Evolutionary conservation across 1,140 invertebrate species (phyloP).

Genomic region (Ylistrum balloti): DNA sequence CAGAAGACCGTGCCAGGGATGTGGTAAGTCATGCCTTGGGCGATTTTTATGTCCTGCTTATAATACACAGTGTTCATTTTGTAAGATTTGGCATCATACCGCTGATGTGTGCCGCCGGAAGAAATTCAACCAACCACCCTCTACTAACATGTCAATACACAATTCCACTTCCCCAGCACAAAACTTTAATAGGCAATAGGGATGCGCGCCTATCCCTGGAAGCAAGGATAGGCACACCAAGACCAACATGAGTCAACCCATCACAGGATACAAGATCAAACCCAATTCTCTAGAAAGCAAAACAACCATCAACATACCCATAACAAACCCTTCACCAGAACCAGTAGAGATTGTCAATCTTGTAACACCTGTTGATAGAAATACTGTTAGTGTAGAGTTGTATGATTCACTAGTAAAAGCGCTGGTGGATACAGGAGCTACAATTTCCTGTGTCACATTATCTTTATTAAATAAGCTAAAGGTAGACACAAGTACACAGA

Average conservation of each 20-base stretch:
- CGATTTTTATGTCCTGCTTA: constrained; percentile 47
- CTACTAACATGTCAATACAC: too few relatives aligned
- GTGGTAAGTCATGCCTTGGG: constrained; percentile 47
- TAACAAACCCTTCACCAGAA: not conserved
- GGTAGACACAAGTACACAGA: not conserved
- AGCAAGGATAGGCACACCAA: constrained; percentile 52
- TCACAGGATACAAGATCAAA: not conserved
- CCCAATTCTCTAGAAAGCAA: not conserved
- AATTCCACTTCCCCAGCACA: not conserved
- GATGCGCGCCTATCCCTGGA: constrained; percentile 56
- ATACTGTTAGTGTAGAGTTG: constrained; percentile 48
- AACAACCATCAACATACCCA: not conserved
- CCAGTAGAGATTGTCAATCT: constrained; percentile 42
- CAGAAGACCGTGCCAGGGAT: constrained; percentile 29
- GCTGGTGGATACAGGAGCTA: constrained; percentile 59
- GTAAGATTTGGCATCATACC: constrained; percentile 43
- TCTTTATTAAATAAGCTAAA: not conserved
- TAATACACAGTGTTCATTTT: constrained; percentile 49
- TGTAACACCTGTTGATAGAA: too few relatives aligned
- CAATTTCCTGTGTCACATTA: constrained; percentile 45
- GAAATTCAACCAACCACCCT: constrained; percentile 2
- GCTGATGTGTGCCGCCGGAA: constrained; percentile 21
- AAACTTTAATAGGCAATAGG: constrained; percentile 47
- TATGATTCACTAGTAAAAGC: constrained; percentile 49
- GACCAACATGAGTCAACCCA: not conserved